phyloP scores from a whole-genome alignment of 1,140 invertebrate species.

The Orius laevigatus region DNA sequence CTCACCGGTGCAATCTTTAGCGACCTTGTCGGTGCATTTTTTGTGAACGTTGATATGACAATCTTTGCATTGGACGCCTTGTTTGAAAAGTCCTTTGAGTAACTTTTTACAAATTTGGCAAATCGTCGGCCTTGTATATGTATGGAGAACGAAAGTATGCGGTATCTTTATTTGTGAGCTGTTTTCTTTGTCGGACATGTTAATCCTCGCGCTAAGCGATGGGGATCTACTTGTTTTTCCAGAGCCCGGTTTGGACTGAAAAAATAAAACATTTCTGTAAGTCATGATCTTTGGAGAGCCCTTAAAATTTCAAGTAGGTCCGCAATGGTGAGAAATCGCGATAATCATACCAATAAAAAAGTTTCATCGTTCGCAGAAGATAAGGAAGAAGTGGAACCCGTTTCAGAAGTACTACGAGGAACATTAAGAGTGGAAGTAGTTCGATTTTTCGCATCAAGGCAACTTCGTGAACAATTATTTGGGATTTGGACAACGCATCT shows the following conservation, averaged over 20 bases:
- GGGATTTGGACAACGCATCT: slow-evolving; percentile 96
- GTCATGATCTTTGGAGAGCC: too few relatives aligned
- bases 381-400: slow-evolving; percentile 33
- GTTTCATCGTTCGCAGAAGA: slow-evolving; percentile 30
- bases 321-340: background rate
- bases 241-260: slow-evolving; percentile 15
- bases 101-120: slow-evolving; percentile 93
- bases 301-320: too few relatives aligned
- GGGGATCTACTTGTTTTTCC: slow-evolving; percentile 45
- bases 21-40: slow-evolving; percentile 86
- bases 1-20: slow-evolving; percentile 91
- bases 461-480: slow-evolving; percentile 70
- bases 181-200: slow-evolving; percentile 58
- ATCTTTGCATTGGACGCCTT: slow-evolving; percentile 94
- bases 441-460: slow-evolving; percentile 30
- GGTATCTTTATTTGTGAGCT: slow-evolving; percentile 65
- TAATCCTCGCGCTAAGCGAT: slow-evolving; percentile 52
- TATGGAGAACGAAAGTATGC: slow-evolving; percentile 82
- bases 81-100: slow-evolving; percentile 86
- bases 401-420: slow-evolving; percentile 46
- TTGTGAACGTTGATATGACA: slow-evolving; percentile 97
- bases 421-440: slow-evolving; percentile 40
- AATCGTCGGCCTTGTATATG: slow-evolving; percentile 86
- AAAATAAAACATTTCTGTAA: too few relatives aligned
- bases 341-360: too few relatives aligned